Percentiles rank a stretch among this genome's conserved stretches.
Evolutionary conservation across 2,797 vertebrate species (phyloP).

Genomic region (Coranthus polyacanthus): DNA sequence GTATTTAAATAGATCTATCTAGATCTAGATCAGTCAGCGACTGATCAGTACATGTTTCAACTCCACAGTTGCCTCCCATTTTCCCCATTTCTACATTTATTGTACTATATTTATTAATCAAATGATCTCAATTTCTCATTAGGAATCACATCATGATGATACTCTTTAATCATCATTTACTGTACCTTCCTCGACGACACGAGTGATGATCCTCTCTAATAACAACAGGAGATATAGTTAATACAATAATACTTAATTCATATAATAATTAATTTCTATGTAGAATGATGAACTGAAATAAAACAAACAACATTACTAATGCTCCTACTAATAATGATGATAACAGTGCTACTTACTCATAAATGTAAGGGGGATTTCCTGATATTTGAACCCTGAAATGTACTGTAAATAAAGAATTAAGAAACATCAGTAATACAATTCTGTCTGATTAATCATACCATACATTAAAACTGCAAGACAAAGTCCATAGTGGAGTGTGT

Average conservation of each 20-base stretch:
- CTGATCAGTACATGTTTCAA: too few relatives aligned
- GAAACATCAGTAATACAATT: too few relatives aligned
- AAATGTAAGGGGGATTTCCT: conserved; percentile 94
- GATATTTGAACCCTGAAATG: conserved; percentile 90
- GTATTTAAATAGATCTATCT: too few relatives aligned
- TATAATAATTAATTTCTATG: background rate
- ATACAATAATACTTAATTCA: background rate
- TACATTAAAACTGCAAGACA: too few relatives aligned
- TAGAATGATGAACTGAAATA: background rate
- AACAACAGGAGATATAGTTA: conserved; percentile 50
- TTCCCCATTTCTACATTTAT: background rate
- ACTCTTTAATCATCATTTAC: conserved; percentile 50
- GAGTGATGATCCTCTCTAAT: conserved; percentile 72
- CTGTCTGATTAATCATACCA: too few relatives aligned
- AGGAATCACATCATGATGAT: conserved; percentile 53
- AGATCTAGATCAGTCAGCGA: too few relatives aligned
- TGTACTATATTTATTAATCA: background rate
- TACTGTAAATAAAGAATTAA: conserved; percentile 82
- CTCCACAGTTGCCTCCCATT: background rate
- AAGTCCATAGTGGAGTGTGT: too few relatives aligned
- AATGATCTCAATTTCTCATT: conserved; percentile 23
- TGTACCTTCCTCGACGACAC: conserved; percentile 72
- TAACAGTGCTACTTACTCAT: conserved; percentile 88
- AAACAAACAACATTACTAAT: background rate
- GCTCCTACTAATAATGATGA: background rate